phyloP scores from a whole-genome alignment of 2,113 vertebrate species.

The Gallinago jamesoni region DNA sequence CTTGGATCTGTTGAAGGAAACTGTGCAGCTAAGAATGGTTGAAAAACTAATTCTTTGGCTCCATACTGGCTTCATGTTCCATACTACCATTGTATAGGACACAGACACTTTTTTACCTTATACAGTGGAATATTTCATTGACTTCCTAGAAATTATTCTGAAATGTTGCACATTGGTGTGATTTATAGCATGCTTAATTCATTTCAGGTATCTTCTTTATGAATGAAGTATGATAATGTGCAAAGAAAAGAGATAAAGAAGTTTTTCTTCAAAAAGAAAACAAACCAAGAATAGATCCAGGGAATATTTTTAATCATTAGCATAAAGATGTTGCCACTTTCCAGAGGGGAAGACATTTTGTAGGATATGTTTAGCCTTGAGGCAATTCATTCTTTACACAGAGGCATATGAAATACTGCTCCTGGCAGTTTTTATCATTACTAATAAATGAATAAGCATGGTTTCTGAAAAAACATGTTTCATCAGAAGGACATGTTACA shows the following conservation, averaged over 20 bases:
- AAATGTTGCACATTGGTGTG: neutral
- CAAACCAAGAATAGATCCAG: neutral
- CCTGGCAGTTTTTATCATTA: slow-evolving; percentile 61
- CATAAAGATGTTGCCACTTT: slow-evolving; percentile 52
- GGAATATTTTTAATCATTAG: slow-evolving; percentile 62
- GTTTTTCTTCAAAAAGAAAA: neutral
- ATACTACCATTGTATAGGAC: neutral
- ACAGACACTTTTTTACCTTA: neutral
- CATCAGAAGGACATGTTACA: slow-evolving; percentile 40
- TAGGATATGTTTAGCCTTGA: slow-evolving; percentile 51
- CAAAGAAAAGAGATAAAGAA: neutral
- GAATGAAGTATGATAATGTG: neutral
- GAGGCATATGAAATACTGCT: slow-evolving; percentile 61
- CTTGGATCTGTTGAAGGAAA: neutral
- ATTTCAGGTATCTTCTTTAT: neutral
- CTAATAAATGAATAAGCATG: slow-evolving; percentile 57
- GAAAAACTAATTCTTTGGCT: neutral
- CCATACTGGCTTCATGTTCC: neutral
- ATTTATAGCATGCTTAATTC: neutral
- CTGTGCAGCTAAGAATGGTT: neutral
- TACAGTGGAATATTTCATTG: neutral
- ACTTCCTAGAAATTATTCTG: neutral
- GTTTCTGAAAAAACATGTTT: slow-evolving; percentile 35
- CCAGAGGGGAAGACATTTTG: slow-evolving; percentile 27
- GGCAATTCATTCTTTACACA: slow-evolving; percentile 54